Evolutionary conservation across 2,113 vertebrate genomes (phyloP).

Genomic region (Sardina pilchardus): DNA sequence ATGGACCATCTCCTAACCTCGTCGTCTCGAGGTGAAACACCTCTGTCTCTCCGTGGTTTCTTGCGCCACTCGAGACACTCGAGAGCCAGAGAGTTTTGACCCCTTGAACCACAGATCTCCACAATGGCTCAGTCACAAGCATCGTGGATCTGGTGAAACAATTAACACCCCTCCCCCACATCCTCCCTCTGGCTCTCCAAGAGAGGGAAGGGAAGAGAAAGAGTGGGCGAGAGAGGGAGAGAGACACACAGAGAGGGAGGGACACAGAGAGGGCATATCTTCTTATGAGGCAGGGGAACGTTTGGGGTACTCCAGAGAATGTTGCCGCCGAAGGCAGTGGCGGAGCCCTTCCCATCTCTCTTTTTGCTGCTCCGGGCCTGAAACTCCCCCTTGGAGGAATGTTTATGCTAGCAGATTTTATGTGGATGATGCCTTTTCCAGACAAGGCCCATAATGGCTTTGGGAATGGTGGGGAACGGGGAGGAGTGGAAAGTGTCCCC

Average conservation of each 20-base stretch:
- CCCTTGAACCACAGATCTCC: slow-evolving; percentile 37
- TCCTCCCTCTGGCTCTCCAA: slow-evolving; percentile 4
- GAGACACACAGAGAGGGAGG: slow-evolving; percentile 20
- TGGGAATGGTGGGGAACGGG: neutral
- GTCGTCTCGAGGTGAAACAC: slow-evolving; percentile 21
- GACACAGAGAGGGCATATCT: slow-evolving; percentile 33
- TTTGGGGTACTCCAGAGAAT: slow-evolving; percentile 24
- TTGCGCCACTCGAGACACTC: slow-evolving; percentile 41
- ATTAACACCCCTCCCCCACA: slow-evolving; percentile 36
- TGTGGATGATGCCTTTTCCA: slow-evolving; percentile 72
- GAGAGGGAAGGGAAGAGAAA: slow-evolving; percentile 23
- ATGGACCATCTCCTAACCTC: slow-evolving; percentile 44
- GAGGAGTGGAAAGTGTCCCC: slow-evolving; percentile 41
- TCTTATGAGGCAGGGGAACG: slow-evolving; percentile 31
- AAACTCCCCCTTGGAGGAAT: slow-evolving; percentile 45
- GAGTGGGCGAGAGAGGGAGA: slow-evolving; percentile 1
- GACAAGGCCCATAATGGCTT: slow-evolving; percentile 46
- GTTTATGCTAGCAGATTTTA: slow-evolving; percentile 70
- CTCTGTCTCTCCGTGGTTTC: slow-evolving; percentile 35
- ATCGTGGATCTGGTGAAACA: slow-evolving; percentile 44
- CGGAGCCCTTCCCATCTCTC: slow-evolving; percentile 36
- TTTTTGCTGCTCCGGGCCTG: slow-evolving; percentile 45
- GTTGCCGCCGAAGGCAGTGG: slow-evolving; percentile 26
- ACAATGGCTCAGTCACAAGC: slow-evolving; percentile 37
- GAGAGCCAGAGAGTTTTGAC: slow-evolving; percentile 41